These are phyloP conservation scores for Gryllus longicercus DNA, from an alignment of 2,888 invertebrate species.

Conservation along the genomic window DNA sequence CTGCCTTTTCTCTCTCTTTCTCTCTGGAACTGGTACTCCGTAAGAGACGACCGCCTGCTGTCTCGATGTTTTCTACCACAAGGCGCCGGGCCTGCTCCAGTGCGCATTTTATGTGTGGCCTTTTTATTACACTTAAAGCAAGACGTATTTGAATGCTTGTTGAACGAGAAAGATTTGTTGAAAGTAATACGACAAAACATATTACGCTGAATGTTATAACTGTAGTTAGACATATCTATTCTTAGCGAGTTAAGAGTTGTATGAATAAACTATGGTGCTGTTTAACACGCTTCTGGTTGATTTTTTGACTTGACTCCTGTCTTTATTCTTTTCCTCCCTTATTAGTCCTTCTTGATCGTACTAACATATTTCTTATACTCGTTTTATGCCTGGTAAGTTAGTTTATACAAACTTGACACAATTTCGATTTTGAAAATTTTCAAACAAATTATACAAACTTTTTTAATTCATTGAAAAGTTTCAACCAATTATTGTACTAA, in stretches of 20 bases:
- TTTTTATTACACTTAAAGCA: slow-evolving; percentile 4
- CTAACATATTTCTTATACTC: no score
- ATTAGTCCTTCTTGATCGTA: background rate
- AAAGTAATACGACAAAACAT: slow-evolving; percentile 25
- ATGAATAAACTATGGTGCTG: slow-evolving; percentile 35
- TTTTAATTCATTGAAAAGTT: no score
- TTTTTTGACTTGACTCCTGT: background rate
- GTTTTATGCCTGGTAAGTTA: no score
- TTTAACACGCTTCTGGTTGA: slow-evolving; percentile 26
- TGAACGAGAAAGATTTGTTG: slow-evolving; percentile 21
- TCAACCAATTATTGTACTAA: no score
- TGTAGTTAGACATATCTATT: slow-evolving; percentile 29
- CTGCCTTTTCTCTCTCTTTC: background rate
- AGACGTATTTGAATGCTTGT: slow-evolving; percentile 4
- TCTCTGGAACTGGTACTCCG: background rate
- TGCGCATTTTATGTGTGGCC: slow-evolving; percentile 7
- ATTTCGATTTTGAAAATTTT: no score
- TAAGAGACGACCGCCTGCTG: background rate
- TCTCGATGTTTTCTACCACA: background rate
- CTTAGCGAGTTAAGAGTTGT: slow-evolving; percentile 21
- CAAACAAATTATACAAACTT: no score
- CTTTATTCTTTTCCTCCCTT: background rate
- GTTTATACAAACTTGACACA: no score
- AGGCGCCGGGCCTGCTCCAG: background rate
- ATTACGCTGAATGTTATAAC: slow-evolving; percentile 27